Evolutionary conservation across 1,140 invertebrate species (phyloP), one percentile per base, ranked within the genome.

Genomic region (Adelges cooleyi): DNA sequence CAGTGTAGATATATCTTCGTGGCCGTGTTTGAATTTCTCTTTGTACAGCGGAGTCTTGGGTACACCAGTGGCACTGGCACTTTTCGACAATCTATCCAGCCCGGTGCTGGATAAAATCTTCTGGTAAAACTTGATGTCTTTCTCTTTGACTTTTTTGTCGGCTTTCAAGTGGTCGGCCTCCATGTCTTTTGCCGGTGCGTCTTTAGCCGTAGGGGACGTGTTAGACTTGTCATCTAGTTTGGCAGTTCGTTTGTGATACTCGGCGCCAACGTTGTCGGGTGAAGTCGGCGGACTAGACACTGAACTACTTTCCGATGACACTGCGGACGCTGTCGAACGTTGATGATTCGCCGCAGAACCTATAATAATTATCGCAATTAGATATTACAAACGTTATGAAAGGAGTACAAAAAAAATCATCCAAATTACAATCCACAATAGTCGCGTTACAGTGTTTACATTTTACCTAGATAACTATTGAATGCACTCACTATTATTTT

Each of bases 241-340:
- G 4, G 38, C 11, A n/a, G 22, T n/a, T n/a, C 42, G 40, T 27
- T 10, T 44, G 2, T 46, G 15, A 25, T 44, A 27, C n/a, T 38
- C 13, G 4, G n/a, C 42, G 4, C 76, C 74, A 0, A 74, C 71
- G 49, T 78, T 78, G 59, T 79, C 77, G 0, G 81, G 81, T 68
- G 81, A 82, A 0, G 77, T 78, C 0, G 81, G 81, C 4, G 81
- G 80, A 51, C 77, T 79, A 0, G 80, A 82, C 18, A 59, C 9
- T 17, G 40, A 11, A 10, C 38, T 27, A 33, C 56, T 62, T 9
- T 42, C 44, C 6, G 42, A 40, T 20, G 56, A 62, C 27, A 42
- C 29, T 29, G 29, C 23, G 13, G 40, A 15, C 2, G 25, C 6
- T 15, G 46, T 13, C 13, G 18, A n/a, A 29, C 56, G 56, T 15